Percentiles rank a stretch among this genome's conserved stretches.
Conservation (phyloP, 2,797 vertebrate species). For the Champsocephalus gunnari region DNA sequence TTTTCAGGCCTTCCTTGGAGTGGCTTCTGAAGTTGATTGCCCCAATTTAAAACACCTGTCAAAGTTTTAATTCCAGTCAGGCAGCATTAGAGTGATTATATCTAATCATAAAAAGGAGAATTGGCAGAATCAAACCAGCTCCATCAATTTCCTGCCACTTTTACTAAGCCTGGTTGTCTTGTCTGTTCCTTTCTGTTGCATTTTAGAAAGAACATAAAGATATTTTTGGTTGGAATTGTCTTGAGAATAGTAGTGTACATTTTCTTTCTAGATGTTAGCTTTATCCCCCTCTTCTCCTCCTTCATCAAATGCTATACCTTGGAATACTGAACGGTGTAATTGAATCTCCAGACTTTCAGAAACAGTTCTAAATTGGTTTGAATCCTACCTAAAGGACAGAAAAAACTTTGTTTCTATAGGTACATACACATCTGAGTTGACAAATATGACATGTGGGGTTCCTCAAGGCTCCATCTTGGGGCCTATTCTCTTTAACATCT, state of each 20-base stretch:
- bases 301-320: constrained; percentile 39
- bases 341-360: constrained; percentile 49
- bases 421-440: no score
- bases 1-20: background rate
- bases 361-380: no score
- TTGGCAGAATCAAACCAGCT: background rate
- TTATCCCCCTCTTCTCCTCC: constrained; percentile 12
- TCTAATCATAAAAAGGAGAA: background rate
- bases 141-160: background rate
- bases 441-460: no score
- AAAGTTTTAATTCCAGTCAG: background rate
- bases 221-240: background rate
- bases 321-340: constrained; percentile 49
- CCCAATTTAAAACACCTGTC: constrained; percentile 1
- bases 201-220: background rate
- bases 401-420: no score
- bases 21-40: background rate
- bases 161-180: background rate
- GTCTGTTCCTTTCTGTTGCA: background rate
- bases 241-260: background rate
- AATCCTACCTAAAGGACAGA: no score
- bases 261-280: background rate
- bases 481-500: no score
- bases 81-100: background rate
- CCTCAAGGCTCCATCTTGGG: no score